Percentiles rank a stretch among this genome's conserved stretches.
phyloP scores from a whole-genome alignment of 2,888 invertebrate genomes.

The Callyntrura guangdongensis region DNA sequence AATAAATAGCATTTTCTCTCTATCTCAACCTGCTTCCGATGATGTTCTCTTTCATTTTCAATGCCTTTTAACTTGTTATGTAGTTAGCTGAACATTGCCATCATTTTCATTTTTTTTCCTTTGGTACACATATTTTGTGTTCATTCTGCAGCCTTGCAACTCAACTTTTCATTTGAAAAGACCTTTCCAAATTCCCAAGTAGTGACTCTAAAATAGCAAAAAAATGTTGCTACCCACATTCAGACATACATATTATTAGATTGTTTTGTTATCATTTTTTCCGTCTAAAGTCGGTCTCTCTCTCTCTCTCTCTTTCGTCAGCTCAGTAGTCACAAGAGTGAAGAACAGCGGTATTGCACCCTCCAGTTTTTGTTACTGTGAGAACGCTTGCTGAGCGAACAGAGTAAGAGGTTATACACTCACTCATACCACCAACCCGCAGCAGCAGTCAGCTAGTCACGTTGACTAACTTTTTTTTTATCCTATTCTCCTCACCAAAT shows the following conservation, averaged over 20 bases:
- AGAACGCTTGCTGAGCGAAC: slow-evolving; percentile 57
- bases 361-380: slow-evolving; percentile 63
- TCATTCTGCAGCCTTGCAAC: background rate
- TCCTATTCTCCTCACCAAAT: background rate
- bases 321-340: slow-evolving; percentile 19
- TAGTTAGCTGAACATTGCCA: too few relatives aligned
- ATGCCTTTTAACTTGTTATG: background rate
- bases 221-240: background rate
- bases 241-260: background rate
- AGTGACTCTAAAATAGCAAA: background rate
- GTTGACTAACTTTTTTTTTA: slow-evolving; percentile 30
- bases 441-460: background rate
- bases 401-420: slow-evolving; percentile 66
- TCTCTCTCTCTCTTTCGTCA: background rate
- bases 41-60: background rate
- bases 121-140: background rate
- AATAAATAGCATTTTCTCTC: background rate
- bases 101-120: background rate
- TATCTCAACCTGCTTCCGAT: background rate
- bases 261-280: slow-evolving; percentile 55
- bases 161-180: slow-evolving; percentile 31
- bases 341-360: slow-evolving; percentile 57
- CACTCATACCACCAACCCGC: too few relatives aligned
- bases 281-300: background rate
- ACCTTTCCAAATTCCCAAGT: slow-evolving; percentile 10